Conservation (phyloP, 2,888 invertebrate genomes). For the Hirtodrosophila duncani region DNA sequence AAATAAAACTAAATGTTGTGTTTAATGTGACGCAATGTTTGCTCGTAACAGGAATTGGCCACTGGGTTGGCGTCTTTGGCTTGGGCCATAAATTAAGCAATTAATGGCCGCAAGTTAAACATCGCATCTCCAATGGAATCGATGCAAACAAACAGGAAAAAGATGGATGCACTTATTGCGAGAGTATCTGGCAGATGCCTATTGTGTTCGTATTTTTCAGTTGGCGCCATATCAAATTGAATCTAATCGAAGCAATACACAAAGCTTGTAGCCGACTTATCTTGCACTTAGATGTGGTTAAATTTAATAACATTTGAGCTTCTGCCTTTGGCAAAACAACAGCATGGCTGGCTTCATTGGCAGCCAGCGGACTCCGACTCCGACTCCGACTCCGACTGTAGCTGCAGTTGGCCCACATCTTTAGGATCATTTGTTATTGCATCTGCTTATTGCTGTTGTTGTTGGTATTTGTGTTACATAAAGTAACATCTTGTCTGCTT, state of each 20-base stretch:
- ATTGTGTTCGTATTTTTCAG: too few relatives aligned
- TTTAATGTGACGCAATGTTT: conserved; percentile 32
- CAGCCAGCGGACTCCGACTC: neutral
- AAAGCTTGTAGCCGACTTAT: too few relatives aligned
- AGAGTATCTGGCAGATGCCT: conserved; percentile 8
- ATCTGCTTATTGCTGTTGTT: conserved; percentile 36
- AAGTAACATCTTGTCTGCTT: conserved; percentile 56
- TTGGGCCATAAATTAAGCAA: conserved; percentile 45
- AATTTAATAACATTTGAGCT: too few relatives aligned
- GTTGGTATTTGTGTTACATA: conserved; percentile 47
- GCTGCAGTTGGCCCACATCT: conserved; percentile 23
- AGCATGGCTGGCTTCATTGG: conserved; percentile 20
- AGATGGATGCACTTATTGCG: too few relatives aligned
- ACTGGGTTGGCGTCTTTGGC: neutral
- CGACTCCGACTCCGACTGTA: neutral
- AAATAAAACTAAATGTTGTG: conserved; percentile 41
- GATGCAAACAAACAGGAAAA: neutral
- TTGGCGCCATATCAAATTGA: too few relatives aligned
- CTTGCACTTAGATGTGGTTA: too few relatives aligned
- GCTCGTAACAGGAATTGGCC: conserved; percentile 3
- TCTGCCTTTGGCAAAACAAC: conserved; percentile 1
- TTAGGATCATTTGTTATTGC: conserved; percentile 43
- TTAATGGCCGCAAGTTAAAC: conserved; percentile 39
- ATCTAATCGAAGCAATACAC: too few relatives aligned
- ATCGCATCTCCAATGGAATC: conserved; percentile 11